Evolutionary conservation across 2,797 vertebrate species (phyloP), one percentile per base, ranked within the genome.

Genomic region (Erethizon dorsatum): DNA sequence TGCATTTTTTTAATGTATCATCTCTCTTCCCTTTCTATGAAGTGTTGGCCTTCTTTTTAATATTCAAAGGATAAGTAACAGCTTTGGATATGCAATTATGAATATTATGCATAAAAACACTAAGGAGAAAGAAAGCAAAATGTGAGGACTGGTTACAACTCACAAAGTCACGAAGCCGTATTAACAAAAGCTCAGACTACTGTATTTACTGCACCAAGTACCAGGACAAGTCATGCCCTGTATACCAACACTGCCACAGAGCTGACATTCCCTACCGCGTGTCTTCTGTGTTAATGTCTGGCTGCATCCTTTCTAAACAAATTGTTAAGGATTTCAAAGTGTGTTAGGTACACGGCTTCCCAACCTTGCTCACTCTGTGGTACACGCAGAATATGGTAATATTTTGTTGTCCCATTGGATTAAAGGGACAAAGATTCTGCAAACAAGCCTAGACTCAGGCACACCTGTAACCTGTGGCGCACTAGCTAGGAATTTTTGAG

Each of bases 231-330:
- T 63, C 37, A 1, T 1, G 15, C 22, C 28, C 37, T 86, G 54
- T 45, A 5, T 1, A 1, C 20, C 20, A 33, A 54, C 0, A 2
- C 0, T 1, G 28, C 69, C 4, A 17, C 65, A 67, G 18, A 59
- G n/a, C 0, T 24, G 33, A 4, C 4, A 2, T 59, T 78, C 41
- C 47, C 59, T n/a, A 24, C 22, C 18, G 20, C n/a, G 0, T 4
- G 0, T 33, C 50, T 37, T 24, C 5, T 33, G 45, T 73, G 59
- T 37, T 80, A 82, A 71, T 3, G 3, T 9, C 52, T 83, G 37
- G 52, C 52, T 84, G 33, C 24, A 77, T 26, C 18, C 47, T 91
- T 61, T 71, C 52, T 91, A 65, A 86, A 80, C 79, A 88, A 78
- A 86, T 11, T 18, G 9, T 59, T 59, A 54, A 96, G 15, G 61